phyloP scores from a whole-genome alignment of 2,888 invertebrate species.

The Meiosimyza platycephala region DNA sequence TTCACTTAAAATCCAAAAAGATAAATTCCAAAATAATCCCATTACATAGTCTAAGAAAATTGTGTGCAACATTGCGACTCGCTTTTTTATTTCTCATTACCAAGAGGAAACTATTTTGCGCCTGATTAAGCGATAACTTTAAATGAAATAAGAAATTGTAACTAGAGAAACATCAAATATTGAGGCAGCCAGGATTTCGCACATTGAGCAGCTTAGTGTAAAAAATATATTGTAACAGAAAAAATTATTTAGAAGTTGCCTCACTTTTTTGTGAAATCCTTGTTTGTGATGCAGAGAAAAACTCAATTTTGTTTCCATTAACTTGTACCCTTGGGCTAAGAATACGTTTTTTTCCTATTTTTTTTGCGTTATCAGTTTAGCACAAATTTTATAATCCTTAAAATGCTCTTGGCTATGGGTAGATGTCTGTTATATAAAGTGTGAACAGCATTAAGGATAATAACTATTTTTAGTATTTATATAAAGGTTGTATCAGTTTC shows the following conservation, averaged over 20 bases:
- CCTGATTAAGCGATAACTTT: conserved; percentile 25
- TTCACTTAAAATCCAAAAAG: too few relatives aligned
- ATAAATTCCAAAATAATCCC: too few relatives aligned
- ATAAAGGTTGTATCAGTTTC: neutral
- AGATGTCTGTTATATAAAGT: neutral
- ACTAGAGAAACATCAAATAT: neutral
- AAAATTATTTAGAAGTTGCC: neutral
- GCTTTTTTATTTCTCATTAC: conserved; percentile 18
- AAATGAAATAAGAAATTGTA: neutral
- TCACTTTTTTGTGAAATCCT: neutral
- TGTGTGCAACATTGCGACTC: neutral
- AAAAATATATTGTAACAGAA: neutral
- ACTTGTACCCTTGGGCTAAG: conserved; percentile 20
- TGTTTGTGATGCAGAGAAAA: neutral
- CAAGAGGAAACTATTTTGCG: conserved; percentile 33
- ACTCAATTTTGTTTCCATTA: conserved; percentile 30
- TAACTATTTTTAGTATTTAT: neutral
- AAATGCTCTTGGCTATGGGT: conserved; percentile 8
- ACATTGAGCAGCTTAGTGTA: neutral
- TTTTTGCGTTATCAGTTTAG: conserved; percentile 22
- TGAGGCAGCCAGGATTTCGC: neutral
- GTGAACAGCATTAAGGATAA: conserved; percentile 17
- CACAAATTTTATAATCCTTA: conserved; percentile 19
- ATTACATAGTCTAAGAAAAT: too few relatives aligned
- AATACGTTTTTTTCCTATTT: neutral